These are phyloP conservation scores for Brachyopa scutellaris DNA, from an alignment of 2,888 invertebrate genomes.

Conservation along the genomic window DNA sequence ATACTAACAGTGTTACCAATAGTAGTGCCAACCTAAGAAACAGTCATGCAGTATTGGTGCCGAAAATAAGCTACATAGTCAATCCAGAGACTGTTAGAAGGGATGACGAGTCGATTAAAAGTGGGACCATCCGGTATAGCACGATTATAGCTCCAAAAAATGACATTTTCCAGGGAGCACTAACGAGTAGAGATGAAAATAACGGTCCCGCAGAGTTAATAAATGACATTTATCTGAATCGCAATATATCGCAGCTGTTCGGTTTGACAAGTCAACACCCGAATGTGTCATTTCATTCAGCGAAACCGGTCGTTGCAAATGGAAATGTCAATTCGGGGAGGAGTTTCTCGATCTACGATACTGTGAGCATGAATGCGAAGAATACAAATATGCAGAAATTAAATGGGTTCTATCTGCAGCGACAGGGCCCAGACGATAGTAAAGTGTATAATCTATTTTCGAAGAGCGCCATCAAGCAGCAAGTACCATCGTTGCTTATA, in stretches of 20 bases:
- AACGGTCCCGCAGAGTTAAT: constrained; percentile 76
- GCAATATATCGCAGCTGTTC: constrained; percentile 79
- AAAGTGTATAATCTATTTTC: constrained; percentile 80
- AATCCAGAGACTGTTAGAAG: constrained; percentile 72
- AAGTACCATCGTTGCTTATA: constrained; percentile 73
- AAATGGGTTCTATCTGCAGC: constrained; percentile 77
- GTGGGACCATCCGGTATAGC: constrained; percentile 75
- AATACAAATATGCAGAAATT: constrained; percentile 75
- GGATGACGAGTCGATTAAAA: constrained; percentile 69
- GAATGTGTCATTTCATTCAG: constrained; percentile 77
- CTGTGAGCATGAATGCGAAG: constrained; percentile 79
- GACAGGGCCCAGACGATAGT: constrained; percentile 58
- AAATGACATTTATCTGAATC: constrained; percentile 80
- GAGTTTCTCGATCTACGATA: constrained; percentile 77
- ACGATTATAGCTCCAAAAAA: constrained; percentile 74
- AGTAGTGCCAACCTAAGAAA: constrained; percentile 68
- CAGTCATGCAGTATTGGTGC: constrained; percentile 73
- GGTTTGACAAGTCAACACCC: constrained; percentile 77
- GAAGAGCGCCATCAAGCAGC: constrained; percentile 76
- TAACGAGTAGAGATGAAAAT: constrained; percentile 73
- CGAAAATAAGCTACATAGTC: constrained; percentile 77
- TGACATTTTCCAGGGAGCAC: constrained; percentile 73
- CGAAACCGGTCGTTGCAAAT: constrained; percentile 37
- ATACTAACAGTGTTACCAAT: constrained; percentile 54
- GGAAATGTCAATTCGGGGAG: constrained; percentile 41